Conservation (phyloP, 2,113 vertebrate genomes). For the Trematocara nigrifrons region DNA sequence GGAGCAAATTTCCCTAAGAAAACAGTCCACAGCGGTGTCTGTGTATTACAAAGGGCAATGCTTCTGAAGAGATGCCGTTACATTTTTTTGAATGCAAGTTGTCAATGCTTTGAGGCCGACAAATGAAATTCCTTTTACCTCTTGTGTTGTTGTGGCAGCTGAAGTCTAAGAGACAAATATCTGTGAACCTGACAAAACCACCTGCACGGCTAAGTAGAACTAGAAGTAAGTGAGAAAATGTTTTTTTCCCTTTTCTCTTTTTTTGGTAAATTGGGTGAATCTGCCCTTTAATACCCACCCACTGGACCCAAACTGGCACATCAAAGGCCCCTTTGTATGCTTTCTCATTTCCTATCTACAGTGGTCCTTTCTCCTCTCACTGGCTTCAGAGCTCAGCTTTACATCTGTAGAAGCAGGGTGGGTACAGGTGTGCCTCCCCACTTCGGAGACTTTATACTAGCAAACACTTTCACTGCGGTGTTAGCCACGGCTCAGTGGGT, state of each 20-base stretch:
- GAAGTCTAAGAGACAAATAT: neutral
- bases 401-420: neutral
- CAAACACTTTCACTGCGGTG: conserved; percentile 49
- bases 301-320: neutral
- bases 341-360: neutral
- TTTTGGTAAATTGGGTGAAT: neutral
- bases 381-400: conserved; percentile 23
- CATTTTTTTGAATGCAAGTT: neutral
- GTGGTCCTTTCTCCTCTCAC: neutral
- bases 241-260: neutral
- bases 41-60: neutral
- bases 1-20: neutral
- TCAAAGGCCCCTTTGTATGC: neutral
- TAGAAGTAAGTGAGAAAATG: neutral
- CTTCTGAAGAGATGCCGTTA: neutral
- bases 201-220: neutral
- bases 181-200: neutral
- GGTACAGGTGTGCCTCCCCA: conserved; percentile 50
- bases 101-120: neutral
- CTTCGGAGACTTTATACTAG: conserved; percentile 43
- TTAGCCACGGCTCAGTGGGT: conserved; percentile 63
- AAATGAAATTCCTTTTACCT: neutral
- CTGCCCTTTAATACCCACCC: conserved; percentile 1
- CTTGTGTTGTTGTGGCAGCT: neutral
- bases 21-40: neutral